These are phyloP conservation scores for Drosophila paracracens DNA, from an alignment of 2,888 invertebrate species.

Conservation along the genomic window DNA sequence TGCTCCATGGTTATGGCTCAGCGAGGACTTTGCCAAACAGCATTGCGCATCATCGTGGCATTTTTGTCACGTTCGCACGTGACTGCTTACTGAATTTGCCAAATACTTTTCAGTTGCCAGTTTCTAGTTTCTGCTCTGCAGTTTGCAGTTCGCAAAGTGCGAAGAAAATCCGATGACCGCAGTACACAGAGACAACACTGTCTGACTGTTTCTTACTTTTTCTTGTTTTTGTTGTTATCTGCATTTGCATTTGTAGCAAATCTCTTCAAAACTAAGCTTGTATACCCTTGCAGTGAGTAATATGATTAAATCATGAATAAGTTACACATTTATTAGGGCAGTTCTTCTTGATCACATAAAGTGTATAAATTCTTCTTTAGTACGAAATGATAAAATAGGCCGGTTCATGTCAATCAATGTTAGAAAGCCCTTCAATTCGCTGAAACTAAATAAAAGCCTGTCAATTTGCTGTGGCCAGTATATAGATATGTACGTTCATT, in stretches of 20 bases:
- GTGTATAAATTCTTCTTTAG: neutral
- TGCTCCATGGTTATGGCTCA: constrained; percentile 27
- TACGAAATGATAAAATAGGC: neutral
- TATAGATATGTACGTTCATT: neutral
- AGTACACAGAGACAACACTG: constrained; percentile 18
- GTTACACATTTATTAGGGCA: neutral
- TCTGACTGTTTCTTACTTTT: constrained; percentile 6
- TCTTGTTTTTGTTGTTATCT: constrained; percentile 31
- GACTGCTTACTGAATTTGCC: constrained; percentile 68
- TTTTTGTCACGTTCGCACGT: constrained; percentile 80
- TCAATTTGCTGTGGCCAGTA: neutral
- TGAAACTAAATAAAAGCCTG: neutral
- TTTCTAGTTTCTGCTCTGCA: constrained; percentile 20
- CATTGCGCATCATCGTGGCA: constrained; percentile 68
- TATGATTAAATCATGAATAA: neutral
- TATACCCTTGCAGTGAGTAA: constrained; percentile 5
- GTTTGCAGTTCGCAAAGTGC: constrained; percentile 16
- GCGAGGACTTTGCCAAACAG: constrained; percentile 40
- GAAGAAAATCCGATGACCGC: constrained; percentile 29
- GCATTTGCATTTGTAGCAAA: constrained; percentile 45
- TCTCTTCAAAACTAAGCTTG: constrained; percentile 8
- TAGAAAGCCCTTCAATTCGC: neutral
- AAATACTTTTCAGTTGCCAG: constrained; percentile 37
- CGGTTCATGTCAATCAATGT: neutral
- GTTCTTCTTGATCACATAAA: neutral